Evolutionary conservation across 2,888 invertebrate genomes (phyloP).

Genomic region (Sceliomorpha sp.): DNA sequence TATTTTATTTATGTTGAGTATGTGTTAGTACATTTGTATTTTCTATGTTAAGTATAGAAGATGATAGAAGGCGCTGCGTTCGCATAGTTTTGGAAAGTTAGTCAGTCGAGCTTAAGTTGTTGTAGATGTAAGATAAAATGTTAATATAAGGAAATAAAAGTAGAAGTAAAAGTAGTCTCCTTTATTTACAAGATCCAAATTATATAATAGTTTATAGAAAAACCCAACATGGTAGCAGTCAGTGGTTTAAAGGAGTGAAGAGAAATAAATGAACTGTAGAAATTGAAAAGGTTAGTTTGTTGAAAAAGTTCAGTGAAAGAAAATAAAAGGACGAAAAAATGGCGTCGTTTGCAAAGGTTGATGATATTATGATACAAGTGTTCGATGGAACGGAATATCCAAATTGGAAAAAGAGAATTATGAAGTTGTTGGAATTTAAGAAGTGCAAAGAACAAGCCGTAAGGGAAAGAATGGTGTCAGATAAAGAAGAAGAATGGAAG

Average conservation of each 20-base stretch:
- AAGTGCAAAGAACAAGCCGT: constrained; percentile 1
- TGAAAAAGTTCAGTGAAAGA: neutral
- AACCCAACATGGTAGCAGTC: constrained; percentile 9
- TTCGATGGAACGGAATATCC: constrained; percentile 1
- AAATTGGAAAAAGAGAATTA: no score
- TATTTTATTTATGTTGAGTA: constrained; percentile 5
- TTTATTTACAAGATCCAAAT: neutral
- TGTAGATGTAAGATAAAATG: neutral
- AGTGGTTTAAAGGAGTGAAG: neutral
- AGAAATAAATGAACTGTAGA: neutral
- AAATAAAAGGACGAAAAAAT: constrained; percentile 1
- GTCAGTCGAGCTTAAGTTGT: neutral
- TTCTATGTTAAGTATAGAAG: neutral
- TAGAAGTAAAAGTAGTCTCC: neutral
- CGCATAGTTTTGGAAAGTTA: constrained; percentile 1
- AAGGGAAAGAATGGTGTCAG: neutral
- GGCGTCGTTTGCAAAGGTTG: neutral
- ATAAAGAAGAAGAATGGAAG: constrained; percentile 6
- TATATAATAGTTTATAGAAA: neutral
- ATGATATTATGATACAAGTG: constrained; percentile 2
- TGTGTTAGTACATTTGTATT: constrained; percentile 4
- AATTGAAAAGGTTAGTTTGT: neutral
- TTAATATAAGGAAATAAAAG: neutral
- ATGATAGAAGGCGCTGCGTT: constrained; percentile 1
- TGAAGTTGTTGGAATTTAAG: no score